phyloP scores from a whole-genome alignment of 1,140 invertebrate species.

The Adelges cooleyi region DNA sequence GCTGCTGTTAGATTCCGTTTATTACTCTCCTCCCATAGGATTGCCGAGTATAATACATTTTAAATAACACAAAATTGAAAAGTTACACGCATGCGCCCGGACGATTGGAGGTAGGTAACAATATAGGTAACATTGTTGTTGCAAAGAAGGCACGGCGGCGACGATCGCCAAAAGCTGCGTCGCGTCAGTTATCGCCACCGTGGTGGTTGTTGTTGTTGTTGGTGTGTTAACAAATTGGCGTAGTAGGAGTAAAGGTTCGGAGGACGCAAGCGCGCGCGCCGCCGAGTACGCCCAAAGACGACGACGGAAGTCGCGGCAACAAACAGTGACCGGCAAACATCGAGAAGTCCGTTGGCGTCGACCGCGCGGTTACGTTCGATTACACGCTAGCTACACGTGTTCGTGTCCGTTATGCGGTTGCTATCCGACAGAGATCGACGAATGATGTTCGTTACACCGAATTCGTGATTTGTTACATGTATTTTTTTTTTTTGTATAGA shows the following conservation, averaged over 20 bases:
- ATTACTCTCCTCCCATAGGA: too few relatives aligned
- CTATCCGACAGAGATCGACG: too few relatives aligned
- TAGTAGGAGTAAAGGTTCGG: constrained; percentile 9
- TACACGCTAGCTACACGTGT: constrained; percentile 12
- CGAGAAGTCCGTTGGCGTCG: neutral
- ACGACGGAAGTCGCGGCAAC: neutral
- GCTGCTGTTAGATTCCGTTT: too few relatives aligned
- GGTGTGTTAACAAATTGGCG: constrained; percentile 2
- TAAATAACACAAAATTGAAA: too few relatives aligned
- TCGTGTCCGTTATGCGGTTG: constrained; percentile 1
- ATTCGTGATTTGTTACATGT: neutral
- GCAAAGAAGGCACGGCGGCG: neutral
- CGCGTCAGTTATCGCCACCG: too few relatives aligned
- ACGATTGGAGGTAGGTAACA: too few relatives aligned
- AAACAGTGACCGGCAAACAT: constrained; percentile 17
- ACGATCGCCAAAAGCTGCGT: neutral
- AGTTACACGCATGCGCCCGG: too few relatives aligned
- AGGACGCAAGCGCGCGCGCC: neutral
- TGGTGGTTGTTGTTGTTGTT: too few relatives aligned
- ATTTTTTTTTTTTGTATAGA: neutral
- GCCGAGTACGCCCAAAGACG: neutral
- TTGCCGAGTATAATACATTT: too few relatives aligned
- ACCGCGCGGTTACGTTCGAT: neutral
- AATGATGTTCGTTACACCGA: too few relatives aligned
- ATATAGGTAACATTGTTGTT: too few relatives aligned